Conservation (phyloP, 2,797 vertebrate genomes). For the Melanotaenia trifasciata region DNA sequence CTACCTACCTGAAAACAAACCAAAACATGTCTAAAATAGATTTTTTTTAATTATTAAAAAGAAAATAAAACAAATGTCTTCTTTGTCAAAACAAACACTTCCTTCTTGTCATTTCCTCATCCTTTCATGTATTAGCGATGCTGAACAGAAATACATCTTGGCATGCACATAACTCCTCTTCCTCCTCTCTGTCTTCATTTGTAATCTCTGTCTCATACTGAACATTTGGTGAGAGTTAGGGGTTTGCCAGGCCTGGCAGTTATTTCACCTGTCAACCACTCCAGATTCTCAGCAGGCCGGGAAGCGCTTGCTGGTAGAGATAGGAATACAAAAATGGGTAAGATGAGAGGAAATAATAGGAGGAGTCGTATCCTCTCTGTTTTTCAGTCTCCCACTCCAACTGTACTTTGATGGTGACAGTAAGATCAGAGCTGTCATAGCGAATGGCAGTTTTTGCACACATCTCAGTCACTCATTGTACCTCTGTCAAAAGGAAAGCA, state of each 20-base stretch:
- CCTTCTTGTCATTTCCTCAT: slow-evolving; percentile 5
- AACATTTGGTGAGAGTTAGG: slow-evolving; percentile 63
- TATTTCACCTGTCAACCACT: slow-evolving; percentile 60
- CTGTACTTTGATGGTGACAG: slow-evolving; percentile 27
- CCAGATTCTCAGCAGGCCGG: slow-evolving; percentile 52
- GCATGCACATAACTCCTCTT: slow-evolving; percentile 9
- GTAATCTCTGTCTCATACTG: slow-evolving; percentile 47
- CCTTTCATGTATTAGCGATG: slow-evolving; percentile 22
- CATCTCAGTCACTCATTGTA: slow-evolving; percentile 40
- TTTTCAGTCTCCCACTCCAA: slow-evolving; percentile 10
- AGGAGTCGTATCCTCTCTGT: slow-evolving; percentile 13
- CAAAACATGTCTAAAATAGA: too few relatives aligned
- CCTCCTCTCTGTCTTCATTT: slow-evolving; percentile 40
- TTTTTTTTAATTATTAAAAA: too few relatives aligned
- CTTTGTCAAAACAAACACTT: slow-evolving; percentile 4
- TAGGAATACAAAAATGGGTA: background rate
- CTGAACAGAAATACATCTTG: slow-evolving; percentile 40
- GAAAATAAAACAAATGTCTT: background rate
- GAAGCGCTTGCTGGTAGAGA: slow-evolving; percentile 20
- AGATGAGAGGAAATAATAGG: slow-evolving; percentile 15
- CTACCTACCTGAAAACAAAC: background rate
- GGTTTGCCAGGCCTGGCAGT: slow-evolving; percentile 57
- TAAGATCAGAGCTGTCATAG: slow-evolving; percentile 37
- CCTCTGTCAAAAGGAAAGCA: slow-evolving; percentile 26
- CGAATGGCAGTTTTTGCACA: slow-evolving; percentile 30